Conservation (phyloP, 2,113 vertebrate species). For the Catharus fuscescens region DNA sequence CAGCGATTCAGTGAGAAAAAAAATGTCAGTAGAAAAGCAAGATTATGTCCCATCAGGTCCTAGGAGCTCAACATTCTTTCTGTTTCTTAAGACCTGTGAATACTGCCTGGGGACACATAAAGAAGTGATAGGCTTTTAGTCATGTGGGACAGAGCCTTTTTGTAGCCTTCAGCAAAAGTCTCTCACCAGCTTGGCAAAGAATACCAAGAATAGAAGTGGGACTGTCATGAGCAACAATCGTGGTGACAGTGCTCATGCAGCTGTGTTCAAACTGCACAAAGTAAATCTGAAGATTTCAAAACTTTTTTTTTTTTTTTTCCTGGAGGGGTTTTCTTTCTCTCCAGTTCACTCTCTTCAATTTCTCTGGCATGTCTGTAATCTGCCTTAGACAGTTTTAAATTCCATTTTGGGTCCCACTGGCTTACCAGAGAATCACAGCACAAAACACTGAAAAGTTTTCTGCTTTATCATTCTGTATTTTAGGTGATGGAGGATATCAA, state of each 20-base stretch:
- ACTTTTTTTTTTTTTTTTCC: neutral
- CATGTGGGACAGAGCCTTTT: neutral
- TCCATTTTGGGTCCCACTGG: neutral
- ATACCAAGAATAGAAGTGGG: neutral
- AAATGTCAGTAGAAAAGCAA: neutral
- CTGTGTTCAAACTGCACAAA: neutral
- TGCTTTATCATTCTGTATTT: neutral
- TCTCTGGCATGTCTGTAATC: neutral
- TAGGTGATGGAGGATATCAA: neutral
- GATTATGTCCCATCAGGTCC: neutral
- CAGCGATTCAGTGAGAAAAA: neutral
- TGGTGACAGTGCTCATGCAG: neutral
- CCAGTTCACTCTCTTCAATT: neutral
- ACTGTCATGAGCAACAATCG: neutral
- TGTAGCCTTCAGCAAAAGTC: neutral
- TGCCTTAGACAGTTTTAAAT: neutral
- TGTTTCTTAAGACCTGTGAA: neutral
- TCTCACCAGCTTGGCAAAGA: neutral
- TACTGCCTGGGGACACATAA: neutral
- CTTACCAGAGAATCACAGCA: neutral
- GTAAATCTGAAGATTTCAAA: neutral
- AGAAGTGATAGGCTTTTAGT: neutral
- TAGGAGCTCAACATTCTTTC: neutral
- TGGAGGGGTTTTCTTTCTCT: neutral
- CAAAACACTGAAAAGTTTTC: neutral